phyloP scores from a whole-genome alignment of 1,140 invertebrate genomes.

The Caenorhabditis remanei region DNA sequence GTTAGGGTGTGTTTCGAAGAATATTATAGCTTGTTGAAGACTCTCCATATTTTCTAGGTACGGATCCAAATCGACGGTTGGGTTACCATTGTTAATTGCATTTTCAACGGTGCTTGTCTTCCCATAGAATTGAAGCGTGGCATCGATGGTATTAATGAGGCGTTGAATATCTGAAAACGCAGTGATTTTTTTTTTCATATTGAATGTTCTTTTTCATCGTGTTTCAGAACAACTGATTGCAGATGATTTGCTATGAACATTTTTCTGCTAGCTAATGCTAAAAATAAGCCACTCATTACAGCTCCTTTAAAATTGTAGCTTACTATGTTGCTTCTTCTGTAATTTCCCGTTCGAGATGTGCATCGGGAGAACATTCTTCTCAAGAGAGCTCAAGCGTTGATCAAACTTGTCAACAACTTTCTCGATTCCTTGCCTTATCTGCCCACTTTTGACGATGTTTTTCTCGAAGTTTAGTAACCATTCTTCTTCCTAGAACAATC shows the following conservation, averaged over 20 bases:
- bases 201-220: background rate
- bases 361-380: slow-evolving; percentile 71
- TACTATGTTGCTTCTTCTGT: slow-evolving; percentile 76
- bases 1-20: slow-evolving; percentile 73
- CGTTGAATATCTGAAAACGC: slow-evolving; percentile 75
- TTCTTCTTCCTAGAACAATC: slow-evolving; percentile 71
- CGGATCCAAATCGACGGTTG: slow-evolving; percentile 69
- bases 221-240: background rate
- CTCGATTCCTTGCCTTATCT: slow-evolving; percentile 63
- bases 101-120: slow-evolving; percentile 70
- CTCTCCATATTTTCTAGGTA: slow-evolving; percentile 76
- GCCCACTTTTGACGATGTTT: slow-evolving; percentile 65
- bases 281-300: too few relatives aligned
- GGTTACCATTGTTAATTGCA: slow-evolving; percentile 63
- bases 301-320: background rate
- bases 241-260: too few relatives aligned
- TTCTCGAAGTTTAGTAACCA: slow-evolving; percentile 71
- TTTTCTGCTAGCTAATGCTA: too few relatives aligned
- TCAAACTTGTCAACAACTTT: slow-evolving; percentile 72
- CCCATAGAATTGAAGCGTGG: slow-evolving; percentile 77
- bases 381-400: slow-evolving; percentile 68
- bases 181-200: background rate
- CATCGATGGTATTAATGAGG: slow-evolving; percentile 75
- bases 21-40: slow-evolving; percentile 74
- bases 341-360: slow-evolving; percentile 71